These are phyloP conservation scores for Pseudochirops cupreus DNA, from an alignment of 2,797 vertebrate genomes.

Conservation along the genomic window DNA sequence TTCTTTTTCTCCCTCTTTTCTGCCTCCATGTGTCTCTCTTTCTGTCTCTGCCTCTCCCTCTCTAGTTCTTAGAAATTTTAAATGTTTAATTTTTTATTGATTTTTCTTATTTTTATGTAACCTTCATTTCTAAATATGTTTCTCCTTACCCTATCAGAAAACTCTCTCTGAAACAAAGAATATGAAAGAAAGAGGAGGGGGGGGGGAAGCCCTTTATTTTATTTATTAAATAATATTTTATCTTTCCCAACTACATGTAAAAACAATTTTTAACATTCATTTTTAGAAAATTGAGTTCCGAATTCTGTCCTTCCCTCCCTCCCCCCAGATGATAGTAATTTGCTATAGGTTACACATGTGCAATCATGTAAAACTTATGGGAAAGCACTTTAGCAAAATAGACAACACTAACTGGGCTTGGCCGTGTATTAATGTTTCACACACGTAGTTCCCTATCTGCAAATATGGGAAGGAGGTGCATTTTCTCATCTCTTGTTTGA, in stretches of 20 bases:
- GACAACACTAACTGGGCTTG: not conserved
- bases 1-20: too few relatives aligned
- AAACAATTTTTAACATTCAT: not conserved
- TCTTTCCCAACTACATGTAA: not conserved
- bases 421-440: not conserved
- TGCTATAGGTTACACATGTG: not conserved
- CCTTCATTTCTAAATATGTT: not conserved
- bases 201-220: not conserved
- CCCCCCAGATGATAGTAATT: not conserved
- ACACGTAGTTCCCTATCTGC: not conserved
- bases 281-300: not conserved
- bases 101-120: not conserved
- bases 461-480: not conserved
- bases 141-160: not conserved
- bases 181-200: not conserved
- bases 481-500: not conserved
- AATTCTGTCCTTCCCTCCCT: not conserved
- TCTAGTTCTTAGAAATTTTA: not conserved
- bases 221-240: not conserved
- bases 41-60: conserved; percentile 34
- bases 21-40: not conserved
- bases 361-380: not conserved
- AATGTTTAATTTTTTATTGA: not conserved
- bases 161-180: not conserved
- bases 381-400: not conserved